These are phyloP conservation scores for Portevinia maculata DNA, from an alignment of 2,888 invertebrate species.

Conservation along the genomic window DNA sequence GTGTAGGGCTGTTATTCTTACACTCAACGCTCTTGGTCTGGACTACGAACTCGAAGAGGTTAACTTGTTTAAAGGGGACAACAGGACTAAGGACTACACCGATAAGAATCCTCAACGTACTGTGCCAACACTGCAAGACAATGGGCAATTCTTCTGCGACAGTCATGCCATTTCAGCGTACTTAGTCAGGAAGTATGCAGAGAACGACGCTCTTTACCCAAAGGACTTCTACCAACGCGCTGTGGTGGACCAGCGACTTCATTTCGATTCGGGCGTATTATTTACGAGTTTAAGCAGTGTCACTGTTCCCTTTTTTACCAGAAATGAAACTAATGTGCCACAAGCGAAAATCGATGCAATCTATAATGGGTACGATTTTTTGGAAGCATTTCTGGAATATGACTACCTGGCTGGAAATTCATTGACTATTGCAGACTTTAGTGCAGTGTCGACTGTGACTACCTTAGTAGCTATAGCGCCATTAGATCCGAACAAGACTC, in stretches of 20 bases:
- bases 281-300: conserved; percentile 55
- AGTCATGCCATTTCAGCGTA: conserved; percentile 84
- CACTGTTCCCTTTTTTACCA: conserved; percentile 76
- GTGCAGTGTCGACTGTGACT: conserved; percentile 76
- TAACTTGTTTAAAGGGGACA: conserved; percentile 76
- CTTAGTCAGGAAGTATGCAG: conserved; percentile 83
- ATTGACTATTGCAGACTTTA: conserved; percentile 79
- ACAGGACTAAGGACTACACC: conserved; percentile 75
- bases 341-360: conserved; percentile 75
- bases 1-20: conserved; percentile 77
- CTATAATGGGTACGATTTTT: conserved; percentile 73
- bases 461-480: not conserved
- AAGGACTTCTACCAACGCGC: conserved; percentile 77
- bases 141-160: conserved; percentile 77
- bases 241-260: conserved; percentile 78
- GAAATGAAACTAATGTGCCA: conserved; percentile 75
- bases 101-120: conserved; percentile 85
- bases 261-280: conserved; percentile 78
- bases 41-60: conserved; percentile 73
- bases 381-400: conserved; percentile 76
- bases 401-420: too few species aligned
- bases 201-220: conserved; percentile 75
- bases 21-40: conserved; percentile 77
- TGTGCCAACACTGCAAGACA: conserved; percentile 79
- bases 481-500: conserved; percentile 56